A percentile compares a stretch with the other conserved stretches of the same genome.
Conservation (phyloP, 1,140 invertebrate species). For the Cotesia vestalis region DNA sequence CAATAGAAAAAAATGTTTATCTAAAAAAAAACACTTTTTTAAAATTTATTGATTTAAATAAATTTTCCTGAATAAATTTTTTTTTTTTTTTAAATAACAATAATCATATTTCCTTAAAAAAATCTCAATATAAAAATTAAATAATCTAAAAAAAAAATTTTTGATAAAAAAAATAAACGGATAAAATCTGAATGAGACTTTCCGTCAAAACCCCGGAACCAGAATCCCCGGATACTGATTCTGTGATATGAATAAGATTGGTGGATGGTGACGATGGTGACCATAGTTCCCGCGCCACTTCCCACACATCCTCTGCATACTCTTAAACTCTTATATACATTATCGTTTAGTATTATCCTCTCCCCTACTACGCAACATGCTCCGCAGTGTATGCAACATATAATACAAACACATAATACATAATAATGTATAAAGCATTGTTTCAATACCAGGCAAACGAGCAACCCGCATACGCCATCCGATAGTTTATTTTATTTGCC, state of each 20-base stretch:
- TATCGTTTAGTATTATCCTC: too few species aligned
- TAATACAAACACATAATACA: too few species aligned
- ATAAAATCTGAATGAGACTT: slow-evolving; percentile 25
- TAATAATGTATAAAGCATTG: slow-evolving; percentile 4
- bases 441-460: slow-evolving; percentile 34
- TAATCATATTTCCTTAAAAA: too few species aligned
- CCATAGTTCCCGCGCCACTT: slow-evolving; percentile 55
- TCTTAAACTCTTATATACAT: slow-evolving; percentile 50
- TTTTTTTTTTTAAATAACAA: too few species aligned
- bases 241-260: background rate
- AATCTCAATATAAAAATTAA: too few species aligned
- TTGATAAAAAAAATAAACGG: background rate
- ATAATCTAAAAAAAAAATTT: too few species aligned
- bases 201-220: slow-evolving; percentile 26
- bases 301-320: slow-evolving; percentile 57
- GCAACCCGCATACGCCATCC: slow-evolving; percentile 32
- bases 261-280: slow-evolving; percentile 13
- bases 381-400: too few species aligned
- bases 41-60: too few species aligned
- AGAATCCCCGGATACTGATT: background rate
- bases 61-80: too few species aligned
- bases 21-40: too few species aligned
- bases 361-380: slow-evolving; percentile 22
- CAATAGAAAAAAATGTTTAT: too few species aligned
- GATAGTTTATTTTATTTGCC: slow-evolving; percentile 7